Percentiles rank a stretch among this genome's conserved stretches.
These are phyloP conservation scores for Junco hyemalis DNA, from an alignment of 2,113 vertebrate species.

Conservation along the genomic window DNA sequence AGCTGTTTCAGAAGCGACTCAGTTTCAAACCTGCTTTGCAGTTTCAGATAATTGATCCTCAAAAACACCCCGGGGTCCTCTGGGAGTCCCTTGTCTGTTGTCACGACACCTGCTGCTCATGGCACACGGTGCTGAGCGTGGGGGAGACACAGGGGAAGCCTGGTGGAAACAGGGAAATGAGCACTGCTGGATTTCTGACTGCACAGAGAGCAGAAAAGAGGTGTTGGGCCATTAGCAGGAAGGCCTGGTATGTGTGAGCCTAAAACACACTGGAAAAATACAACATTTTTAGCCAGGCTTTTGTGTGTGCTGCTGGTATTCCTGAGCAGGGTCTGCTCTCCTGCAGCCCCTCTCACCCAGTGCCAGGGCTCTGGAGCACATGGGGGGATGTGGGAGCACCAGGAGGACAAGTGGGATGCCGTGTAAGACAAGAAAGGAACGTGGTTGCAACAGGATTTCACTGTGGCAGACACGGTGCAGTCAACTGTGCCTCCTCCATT, in stretches of 20 bases:
- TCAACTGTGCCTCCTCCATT: background rate
- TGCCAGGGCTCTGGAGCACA: background rate
- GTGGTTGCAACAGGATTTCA: background rate
- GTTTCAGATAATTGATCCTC: background rate
- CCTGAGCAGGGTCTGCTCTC: background rate
- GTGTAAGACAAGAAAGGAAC: background rate
- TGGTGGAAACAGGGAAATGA: background rate
- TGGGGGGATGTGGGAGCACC: background rate
- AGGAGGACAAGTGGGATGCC: fast-evolving
- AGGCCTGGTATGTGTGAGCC: background rate
- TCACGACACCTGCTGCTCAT: background rate
- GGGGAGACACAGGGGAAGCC: background rate
- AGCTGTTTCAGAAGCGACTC: background rate
- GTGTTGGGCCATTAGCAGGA: background rate
- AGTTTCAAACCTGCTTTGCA: background rate
- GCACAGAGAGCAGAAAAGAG: background rate
- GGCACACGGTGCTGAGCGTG: background rate
- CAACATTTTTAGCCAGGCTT: background rate
- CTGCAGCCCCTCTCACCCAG: background rate
- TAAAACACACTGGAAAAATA: background rate
- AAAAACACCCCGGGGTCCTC: background rate
- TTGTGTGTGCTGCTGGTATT: background rate
- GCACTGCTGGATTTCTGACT: background rate
- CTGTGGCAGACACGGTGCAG: fast-evolving
- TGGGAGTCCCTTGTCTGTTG: background rate